Evolutionary conservation across 1,140 invertebrate genomes (phyloP).

Genomic region (Anastrepha obliqua): DNA sequence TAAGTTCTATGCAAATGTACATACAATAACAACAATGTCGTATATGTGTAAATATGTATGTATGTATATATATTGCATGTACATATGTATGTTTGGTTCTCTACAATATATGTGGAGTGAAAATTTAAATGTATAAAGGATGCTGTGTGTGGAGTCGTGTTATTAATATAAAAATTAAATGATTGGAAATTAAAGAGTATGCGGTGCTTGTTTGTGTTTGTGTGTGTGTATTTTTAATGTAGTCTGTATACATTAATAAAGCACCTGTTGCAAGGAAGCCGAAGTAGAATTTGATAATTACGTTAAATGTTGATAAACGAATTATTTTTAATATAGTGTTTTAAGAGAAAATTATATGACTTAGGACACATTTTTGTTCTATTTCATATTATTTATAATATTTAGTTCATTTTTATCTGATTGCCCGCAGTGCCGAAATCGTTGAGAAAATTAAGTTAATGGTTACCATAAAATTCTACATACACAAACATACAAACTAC

Average conservation of each 20-base stretch:
- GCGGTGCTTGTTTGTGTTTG: too few species aligned
- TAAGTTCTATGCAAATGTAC: background rate
- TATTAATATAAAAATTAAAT: too few species aligned
- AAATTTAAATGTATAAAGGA: background rate
- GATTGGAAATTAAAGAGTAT: too few species aligned
- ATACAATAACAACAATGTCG: background rate
- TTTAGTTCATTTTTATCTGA: background rate
- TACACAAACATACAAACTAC: background rate
- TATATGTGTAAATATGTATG: background rate
- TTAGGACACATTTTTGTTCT: too few species aligned
- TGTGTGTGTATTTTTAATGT: background rate
- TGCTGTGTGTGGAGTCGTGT: background rate
- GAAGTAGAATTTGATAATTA: background rate
- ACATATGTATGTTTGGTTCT: background rate
- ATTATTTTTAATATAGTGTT: background rate
- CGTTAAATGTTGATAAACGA: background rate
- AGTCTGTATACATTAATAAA: background rate
- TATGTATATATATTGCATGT: slow-evolving; percentile 30
- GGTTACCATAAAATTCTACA: background rate
- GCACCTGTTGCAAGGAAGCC: slow-evolving; percentile 34
- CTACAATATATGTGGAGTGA: background rate
- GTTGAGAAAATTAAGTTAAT: background rate
- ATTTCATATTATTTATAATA: background rate
- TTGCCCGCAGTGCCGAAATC: background rate
- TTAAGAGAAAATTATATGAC: too few species aligned